phyloP scores from a whole-genome alignment of 2,888 invertebrate genomes.

The Sturmia bella region DNA sequence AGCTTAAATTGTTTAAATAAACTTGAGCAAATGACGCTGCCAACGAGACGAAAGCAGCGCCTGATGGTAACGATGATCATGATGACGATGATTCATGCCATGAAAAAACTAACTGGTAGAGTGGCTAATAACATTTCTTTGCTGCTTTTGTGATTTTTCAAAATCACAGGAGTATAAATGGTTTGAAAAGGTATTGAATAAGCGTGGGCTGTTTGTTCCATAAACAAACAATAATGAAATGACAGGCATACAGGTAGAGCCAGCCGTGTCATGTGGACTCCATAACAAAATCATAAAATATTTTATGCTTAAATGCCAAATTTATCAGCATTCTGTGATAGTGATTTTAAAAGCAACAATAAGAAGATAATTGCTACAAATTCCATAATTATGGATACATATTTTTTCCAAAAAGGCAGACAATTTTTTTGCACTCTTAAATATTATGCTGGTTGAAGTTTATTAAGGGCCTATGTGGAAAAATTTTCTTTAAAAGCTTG shows the following conservation, averaged over 20 bases:
- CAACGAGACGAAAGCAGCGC: neutral
- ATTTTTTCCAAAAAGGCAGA: too few species aligned
- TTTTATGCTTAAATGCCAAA: constrained; percentile 61
- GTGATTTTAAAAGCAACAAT: too few species aligned
- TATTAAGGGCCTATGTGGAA: too few species aligned
- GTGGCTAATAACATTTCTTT: neutral
- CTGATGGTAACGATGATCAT: constrained; percentile 5
- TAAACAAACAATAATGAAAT: constrained; percentile 21
- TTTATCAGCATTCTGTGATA: constrained; percentile 31
- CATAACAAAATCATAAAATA: constrained; percentile 42
- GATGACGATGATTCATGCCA: constrained; percentile 49
- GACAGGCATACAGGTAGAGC: constrained; percentile 55
- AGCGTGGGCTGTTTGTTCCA: constrained; percentile 52
- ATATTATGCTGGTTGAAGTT: too few species aligned
- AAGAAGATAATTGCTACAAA: too few species aligned
- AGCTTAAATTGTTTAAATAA: constrained; percentile 54
- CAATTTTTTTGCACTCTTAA: too few species aligned
- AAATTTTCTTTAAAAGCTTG: too few species aligned
- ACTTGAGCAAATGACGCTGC: constrained; percentile 48
- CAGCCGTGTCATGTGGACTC: constrained; percentile 42
- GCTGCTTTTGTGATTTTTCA: neutral
- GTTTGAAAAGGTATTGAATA: constrained; percentile 16
- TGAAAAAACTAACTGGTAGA: constrained; percentile 3
- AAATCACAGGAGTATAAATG: constrained; percentile 35
- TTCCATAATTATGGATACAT: neutral